Base-by-base conservation (phyloP, 2,888 invertebrate genomes). In the Bombyx huttoni region DNA sequence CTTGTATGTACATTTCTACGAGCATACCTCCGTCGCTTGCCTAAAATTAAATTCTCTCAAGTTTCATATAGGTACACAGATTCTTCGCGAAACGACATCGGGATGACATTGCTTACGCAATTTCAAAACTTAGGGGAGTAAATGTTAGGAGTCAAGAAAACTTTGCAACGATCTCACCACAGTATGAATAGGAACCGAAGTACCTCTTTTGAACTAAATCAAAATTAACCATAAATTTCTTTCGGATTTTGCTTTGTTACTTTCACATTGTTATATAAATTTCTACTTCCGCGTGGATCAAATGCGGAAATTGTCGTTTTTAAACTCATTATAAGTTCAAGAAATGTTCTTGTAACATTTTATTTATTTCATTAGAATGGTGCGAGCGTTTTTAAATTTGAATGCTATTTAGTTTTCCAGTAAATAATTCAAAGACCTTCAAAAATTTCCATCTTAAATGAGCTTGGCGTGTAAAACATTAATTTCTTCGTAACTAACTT, bases 21-120 rank as follows among this genome's bases (percentile, higher is more conserved):
- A 8, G 49, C 50, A 34, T 53, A 51, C 48, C 51, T 53, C 34
- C 35, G 49, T 51, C 50, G 24, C 48, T 51, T 49, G 52, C 63
- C 61, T 68, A 59, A 66, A 70, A 69, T 68, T 60, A 67, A 70
- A 70, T 69, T 70, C 64, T 54, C 57, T 53, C 55, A 56, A 63
- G 63, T 70, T 64, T 57, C 59, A 51, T 60, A 57, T 57, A 24
- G 24, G 24, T 24, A 58, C 59, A 58, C 51, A 57, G 58, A 67
- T 71, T 67, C 69, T 68, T 65, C 58, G 24, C 54, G 40, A 58
- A 65, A 64, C 53, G 55, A 54, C 55, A 58, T 51, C 51, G 47
- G 48, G 55, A 49, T 54, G 49, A 55, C 54, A 57, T 55, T 56
- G 51, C 54, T 51, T 59, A 56, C 51, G 56, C 53, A 58, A 60